Evolutionary conservation across 2,797 vertebrate species (phyloP).

Genomic region (Novumbra hubbsi): DNA sequence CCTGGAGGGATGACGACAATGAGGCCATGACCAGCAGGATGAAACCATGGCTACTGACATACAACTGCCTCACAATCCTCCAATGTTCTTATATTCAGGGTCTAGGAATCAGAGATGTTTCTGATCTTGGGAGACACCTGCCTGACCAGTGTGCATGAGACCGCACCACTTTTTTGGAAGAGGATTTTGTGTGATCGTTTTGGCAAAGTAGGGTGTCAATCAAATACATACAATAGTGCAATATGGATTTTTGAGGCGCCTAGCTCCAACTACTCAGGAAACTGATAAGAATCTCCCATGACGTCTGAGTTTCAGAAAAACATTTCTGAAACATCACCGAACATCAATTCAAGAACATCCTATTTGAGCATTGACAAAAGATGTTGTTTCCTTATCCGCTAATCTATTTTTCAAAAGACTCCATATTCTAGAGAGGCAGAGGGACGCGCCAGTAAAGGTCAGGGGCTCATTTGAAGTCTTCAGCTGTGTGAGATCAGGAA

Average conservation of each 20-base stretch:
- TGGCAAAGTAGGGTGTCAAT: not conserved
- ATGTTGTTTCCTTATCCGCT: not conserved
- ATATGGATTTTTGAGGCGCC: not conserved
- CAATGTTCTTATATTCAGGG: not conserved
- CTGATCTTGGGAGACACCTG: not conserved
- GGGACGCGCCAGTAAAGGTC: constrained; percentile 22
- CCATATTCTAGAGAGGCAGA: not conserved
- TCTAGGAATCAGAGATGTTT: not conserved
- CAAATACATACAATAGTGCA: not conserved
- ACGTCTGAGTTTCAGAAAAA: not conserved
- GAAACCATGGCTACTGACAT: not conserved
- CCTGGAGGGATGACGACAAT: not conserved
- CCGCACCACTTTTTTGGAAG: not conserved
- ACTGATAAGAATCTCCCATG: not conserved
- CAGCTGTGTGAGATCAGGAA: constrained; percentile 9
- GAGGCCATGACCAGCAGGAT: not conserved
- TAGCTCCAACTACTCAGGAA: not conserved
- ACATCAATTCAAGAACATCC: not conserved
- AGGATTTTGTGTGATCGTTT: not conserved
- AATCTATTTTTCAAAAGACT: not conserved
- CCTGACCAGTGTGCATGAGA: not conserved
- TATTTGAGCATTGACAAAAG: not conserved
- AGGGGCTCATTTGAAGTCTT: constrained; percentile 3
- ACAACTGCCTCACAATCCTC: not conserved
- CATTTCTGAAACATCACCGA: not conserved